phyloP scores from a whole-genome alignment of 1,140 invertebrate species.

The Zaprionus tsacasi region DNA sequence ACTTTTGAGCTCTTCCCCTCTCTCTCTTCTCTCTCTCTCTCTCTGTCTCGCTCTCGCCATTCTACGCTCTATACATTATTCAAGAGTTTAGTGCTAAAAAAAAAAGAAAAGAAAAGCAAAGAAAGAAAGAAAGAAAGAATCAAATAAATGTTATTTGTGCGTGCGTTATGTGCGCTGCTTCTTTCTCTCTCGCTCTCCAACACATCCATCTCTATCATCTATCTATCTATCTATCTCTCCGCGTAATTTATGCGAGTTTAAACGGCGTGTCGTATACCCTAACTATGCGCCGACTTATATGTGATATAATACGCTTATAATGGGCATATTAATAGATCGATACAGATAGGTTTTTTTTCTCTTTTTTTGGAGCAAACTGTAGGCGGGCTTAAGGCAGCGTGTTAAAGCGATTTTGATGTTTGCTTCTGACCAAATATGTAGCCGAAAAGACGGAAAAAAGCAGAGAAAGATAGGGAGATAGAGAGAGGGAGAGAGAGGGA shows the following conservation, averaged over 20 bases:
- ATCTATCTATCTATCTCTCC: background rate
- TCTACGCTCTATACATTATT: slow-evolving; percentile 49
- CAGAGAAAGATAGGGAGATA: background rate
- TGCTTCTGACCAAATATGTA: slow-evolving; percentile 6
- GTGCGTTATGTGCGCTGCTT: slow-evolving; percentile 17
- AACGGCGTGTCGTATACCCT: slow-evolving; percentile 6
- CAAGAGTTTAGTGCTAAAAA: slow-evolving; percentile 33
- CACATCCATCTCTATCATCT: background rate
- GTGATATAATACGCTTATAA: slow-evolving; percentile 5
- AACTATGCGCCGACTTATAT: background rate
- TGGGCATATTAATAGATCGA: background rate
- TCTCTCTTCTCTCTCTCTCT: background rate
- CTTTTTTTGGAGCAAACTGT: background rate
- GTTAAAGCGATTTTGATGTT: background rate
- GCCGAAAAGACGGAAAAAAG: background rate
- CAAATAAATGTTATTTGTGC: slow-evolving; percentile 43
- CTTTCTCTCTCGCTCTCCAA: background rate
- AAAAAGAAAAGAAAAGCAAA: slow-evolving; percentile 1
- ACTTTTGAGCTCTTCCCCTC: background rate
- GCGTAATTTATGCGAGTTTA: slow-evolving; percentile 42
- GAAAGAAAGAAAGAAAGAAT: slow-evolving; percentile 21
- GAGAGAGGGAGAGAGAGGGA: background rate
- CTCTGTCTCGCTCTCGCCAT: slow-evolving; percentile 1
- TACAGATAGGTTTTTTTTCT: background rate
- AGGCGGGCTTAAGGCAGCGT: background rate